Percentiles rank a stretch among this genome's conserved stretches.
Conservation (phyloP, 2,113 vertebrate species). For the Pyrgilauda ruficollis region DNA sequence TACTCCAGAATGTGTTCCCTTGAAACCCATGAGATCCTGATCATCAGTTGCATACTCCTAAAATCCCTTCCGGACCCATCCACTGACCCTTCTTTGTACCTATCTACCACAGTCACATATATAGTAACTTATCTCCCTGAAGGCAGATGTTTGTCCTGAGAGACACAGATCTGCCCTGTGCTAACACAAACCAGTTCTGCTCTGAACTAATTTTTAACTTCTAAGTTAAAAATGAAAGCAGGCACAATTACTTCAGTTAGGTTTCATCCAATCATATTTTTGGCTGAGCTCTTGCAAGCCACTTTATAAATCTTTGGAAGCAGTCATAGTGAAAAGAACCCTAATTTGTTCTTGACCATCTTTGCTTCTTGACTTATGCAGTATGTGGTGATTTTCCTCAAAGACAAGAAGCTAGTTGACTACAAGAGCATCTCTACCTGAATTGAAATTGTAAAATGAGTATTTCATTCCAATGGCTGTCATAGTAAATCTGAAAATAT, state of each 20-base stretch:
- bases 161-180: neutral
- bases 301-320: constrained; percentile 10
- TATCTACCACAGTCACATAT: neutral
- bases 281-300: neutral
- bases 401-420: neutral
- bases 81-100: neutral
- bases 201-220: neutral
- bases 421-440: neutral
- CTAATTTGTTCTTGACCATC: neutral
- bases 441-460: neutral
- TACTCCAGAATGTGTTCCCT: neutral
- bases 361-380: neutral
- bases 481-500: neutral
- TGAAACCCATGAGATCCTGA: neutral
- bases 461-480: neutral
- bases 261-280: neutral
- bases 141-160: neutral
- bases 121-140: neutral
- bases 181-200: neutral
- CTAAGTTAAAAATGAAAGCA: neutral
- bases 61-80: neutral
- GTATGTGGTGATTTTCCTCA: neutral
- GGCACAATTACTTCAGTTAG: neutral
- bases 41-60: neutral
- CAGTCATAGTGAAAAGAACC: neutral